phyloP scores from a whole-genome alignment of 2,888 invertebrate species.

The Gryllus longicercus region DNA sequence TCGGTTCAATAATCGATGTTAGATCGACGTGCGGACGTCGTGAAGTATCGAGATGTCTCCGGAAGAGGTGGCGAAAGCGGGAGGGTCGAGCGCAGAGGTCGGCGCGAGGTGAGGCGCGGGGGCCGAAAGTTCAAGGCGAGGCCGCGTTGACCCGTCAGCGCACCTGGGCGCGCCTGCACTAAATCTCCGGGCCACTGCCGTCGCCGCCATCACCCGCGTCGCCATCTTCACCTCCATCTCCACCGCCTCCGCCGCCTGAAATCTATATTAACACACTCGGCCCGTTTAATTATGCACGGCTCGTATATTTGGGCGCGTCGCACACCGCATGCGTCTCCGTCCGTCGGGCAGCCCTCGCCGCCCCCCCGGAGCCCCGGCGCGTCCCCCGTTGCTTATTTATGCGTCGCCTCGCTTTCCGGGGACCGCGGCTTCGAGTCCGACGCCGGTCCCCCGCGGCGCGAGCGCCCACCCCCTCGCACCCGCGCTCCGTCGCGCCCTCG shows the following conservation, averaged over 20 bases:
- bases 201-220: background rate
- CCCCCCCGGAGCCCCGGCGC: too few species aligned
- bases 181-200: background rate
- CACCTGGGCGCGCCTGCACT: conserved; percentile 2
- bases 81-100: background rate
- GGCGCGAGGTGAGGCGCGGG: background rate
- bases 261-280: conserved; percentile 17
- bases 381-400: background rate
- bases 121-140: background rate
- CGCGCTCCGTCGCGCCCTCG: background rate
- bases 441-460: background rate
- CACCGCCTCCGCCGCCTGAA: background rate
- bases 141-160: background rate
- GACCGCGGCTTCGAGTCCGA: conserved; percentile 3
- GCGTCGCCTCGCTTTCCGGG: background rate
- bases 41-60: background rate
- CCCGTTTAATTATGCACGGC: conserved; percentile 17
- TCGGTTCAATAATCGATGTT: too few species aligned
- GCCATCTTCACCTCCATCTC: background rate
- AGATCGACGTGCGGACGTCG: too few species aligned
- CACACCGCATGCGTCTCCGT: conserved; percentile 2
- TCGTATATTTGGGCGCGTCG: conserved; percentile 4
- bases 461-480: background rate
- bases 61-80: background rate
- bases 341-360: background rate